A percentile compares a stretch with the other conserved stretches of the same genome.
Evolutionary conservation across 1,140 invertebrate genomes (phyloP).

Genomic region (Daktulosphaira vitifoliae): DNA sequence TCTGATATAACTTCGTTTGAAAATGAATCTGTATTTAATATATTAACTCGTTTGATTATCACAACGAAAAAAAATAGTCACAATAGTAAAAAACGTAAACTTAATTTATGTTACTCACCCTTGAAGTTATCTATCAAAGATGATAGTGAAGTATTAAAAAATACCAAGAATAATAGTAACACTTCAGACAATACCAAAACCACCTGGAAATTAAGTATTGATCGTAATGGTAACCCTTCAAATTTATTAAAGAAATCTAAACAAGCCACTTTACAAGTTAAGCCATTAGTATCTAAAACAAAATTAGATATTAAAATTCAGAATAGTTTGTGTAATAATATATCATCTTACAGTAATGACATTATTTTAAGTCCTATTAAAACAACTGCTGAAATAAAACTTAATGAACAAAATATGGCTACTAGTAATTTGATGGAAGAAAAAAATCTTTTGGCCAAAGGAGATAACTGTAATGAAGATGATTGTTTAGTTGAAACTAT

Average conservation of each 20-base stretch:
- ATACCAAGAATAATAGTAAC: not conserved
- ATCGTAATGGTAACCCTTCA: constrained; percentile 19
- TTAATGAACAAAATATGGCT: no score
- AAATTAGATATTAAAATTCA: constrained; percentile 9
- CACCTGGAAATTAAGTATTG: constrained; percentile 11
- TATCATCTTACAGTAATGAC: not conserved
- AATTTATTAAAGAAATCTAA: constrained; percentile 21
- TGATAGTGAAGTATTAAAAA: not conserved
- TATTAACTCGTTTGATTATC: not conserved
- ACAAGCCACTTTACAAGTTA: not conserved
- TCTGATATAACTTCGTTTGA: constrained; percentile 1
- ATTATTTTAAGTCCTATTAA: no score
- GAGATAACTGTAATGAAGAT: no score
- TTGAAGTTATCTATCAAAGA: constrained; percentile 23
- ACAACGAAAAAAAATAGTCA: not conserved
- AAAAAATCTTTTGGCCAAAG: no score
- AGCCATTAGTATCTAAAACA: not conserved
- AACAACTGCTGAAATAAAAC: no score
- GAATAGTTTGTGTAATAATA: not conserved
- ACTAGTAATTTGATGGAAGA: no score
- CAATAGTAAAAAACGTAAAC: constrained; percentile 6
- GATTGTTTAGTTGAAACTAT: no score
- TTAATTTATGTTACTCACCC: constrained; percentile 11
- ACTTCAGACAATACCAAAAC: not conserved
- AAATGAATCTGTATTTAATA: not conserved